phyloP scores from a whole-genome alignment of 1,140 invertebrate genomes.

The Euglossa dilemma region DNA sequence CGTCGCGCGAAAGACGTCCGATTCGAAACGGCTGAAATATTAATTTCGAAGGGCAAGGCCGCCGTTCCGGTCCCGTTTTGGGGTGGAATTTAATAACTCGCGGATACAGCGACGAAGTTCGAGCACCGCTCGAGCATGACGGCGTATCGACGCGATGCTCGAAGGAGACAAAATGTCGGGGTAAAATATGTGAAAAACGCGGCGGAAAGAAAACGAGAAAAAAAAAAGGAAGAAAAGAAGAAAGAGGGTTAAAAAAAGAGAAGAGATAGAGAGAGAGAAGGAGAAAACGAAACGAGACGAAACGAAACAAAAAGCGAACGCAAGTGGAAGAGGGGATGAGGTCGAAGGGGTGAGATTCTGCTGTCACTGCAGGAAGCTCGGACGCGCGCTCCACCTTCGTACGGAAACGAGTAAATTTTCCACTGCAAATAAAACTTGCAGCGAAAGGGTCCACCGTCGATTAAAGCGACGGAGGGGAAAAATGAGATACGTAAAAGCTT shows the following conservation, averaged over 20 bases:
- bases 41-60: slow-evolving; percentile 15
- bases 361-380: slow-evolving; percentile 23
- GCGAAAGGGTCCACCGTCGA: slow-evolving; percentile 52
- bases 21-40: slow-evolving; percentile 5
- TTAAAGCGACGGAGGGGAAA: slow-evolving; percentile 47
- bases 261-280: neutral
- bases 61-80: neutral
- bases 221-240: no score
- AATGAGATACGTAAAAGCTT: slow-evolving; percentile 52
- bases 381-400: slow-evolving; percentile 25
- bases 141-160: slow-evolving; percentile 6
- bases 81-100: slow-evolving; percentile 34
- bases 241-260: neutral
- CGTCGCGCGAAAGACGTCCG: neutral
- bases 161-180: neutral
- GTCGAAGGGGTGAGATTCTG: slow-evolving; percentile 18
- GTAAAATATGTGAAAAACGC: neutral
- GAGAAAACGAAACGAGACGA: neutral
- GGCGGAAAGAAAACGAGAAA: neutral
- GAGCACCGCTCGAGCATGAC: neutral
- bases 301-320: neutral
- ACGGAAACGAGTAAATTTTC: slow-evolving; percentile 69
- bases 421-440: slow-evolving; percentile 65
- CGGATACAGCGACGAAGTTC: neutral
- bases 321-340: neutral